phyloP scores from a whole-genome alignment of 1,140 invertebrate species.

The Procambarus virginalis region DNA sequence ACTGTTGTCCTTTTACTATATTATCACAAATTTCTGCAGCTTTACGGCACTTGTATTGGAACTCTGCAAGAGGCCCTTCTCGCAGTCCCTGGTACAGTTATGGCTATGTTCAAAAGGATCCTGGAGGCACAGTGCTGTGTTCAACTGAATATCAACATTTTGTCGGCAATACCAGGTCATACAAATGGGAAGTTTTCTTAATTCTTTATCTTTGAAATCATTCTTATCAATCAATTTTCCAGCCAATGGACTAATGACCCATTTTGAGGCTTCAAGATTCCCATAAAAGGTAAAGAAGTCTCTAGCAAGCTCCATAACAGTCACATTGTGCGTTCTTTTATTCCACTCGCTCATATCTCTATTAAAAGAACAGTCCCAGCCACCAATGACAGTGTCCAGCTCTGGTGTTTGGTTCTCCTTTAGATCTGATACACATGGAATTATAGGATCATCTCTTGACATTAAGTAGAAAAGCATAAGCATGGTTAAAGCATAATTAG shows the following conservation, averaged over 20 bases:
- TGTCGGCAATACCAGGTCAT: constrained; percentile 74
- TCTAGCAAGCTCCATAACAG: constrained; percentile 75
- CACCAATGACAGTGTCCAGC: constrained; percentile 71
- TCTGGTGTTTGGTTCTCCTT: constrained; percentile 68
- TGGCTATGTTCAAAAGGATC: constrained; percentile 80
- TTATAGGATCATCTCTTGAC: constrained; percentile 71
- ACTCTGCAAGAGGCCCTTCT: constrained; percentile 35
- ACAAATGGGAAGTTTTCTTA: constrained; percentile 73
- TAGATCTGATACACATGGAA: constrained; percentile 75
- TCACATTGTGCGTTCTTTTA: constrained; percentile 68
- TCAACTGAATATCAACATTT: constrained; percentile 72
- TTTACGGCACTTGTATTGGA: constrained; percentile 49
- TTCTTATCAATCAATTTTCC: constrained; percentile 75
- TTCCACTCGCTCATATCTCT: constrained; percentile 59
- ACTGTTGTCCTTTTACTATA: constrained; percentile 18
- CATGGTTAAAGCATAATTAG: constrained; percentile 48
- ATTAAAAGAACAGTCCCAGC: constrained; percentile 77
- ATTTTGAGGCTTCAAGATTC: constrained; percentile 75
- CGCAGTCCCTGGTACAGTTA: constrained; percentile 74
- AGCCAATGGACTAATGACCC: constrained; percentile 77
- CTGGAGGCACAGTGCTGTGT: constrained; percentile 77
- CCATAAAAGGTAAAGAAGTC: constrained; percentile 80
- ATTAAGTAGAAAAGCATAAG: constrained; percentile 46
- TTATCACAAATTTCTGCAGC: constrained; percentile 38
- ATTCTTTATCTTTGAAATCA: constrained; percentile 73